These are phyloP conservation scores for Abscondita cerata DNA, from an alignment of 2,888 invertebrate genomes.

Conservation along the genomic window DNA sequence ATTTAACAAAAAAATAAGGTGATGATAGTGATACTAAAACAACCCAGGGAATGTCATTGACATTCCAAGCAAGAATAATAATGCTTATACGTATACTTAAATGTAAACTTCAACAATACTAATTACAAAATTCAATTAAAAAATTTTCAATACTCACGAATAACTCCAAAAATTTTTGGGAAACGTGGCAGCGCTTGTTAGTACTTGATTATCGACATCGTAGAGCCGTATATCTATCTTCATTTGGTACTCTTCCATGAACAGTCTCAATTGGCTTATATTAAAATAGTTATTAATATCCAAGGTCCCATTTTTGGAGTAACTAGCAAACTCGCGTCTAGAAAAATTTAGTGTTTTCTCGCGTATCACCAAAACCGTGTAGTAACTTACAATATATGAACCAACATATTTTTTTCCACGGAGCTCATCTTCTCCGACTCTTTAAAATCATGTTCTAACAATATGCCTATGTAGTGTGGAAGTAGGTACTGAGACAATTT, in stretches of 20 bases:
- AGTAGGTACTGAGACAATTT: neutral
- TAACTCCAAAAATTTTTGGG: conserved; percentile 29
- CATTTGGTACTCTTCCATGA: conserved; percentile 52
- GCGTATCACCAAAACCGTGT: too few species aligned
- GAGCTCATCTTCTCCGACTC: neutral
- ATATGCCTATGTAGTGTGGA: neutral
- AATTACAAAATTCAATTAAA: too few species aligned
- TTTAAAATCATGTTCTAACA: neutral
- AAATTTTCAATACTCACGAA: conserved; percentile 27
- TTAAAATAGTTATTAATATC: conserved; percentile 42
- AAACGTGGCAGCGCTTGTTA: conserved; percentile 17
- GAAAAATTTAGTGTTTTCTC: conserved; percentile 15
- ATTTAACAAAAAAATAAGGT: too few species aligned
- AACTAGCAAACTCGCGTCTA: conserved; percentile 27
- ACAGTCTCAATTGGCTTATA: conserved; percentile 44
- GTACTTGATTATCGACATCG: conserved; percentile 43
- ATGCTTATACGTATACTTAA: neutral
- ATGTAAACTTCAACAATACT: too few species aligned
- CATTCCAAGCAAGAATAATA: neutral
- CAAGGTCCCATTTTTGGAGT: conserved; percentile 28
- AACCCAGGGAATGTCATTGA: too few species aligned
- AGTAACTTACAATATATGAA: conserved; percentile 20
- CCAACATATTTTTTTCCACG: neutral
- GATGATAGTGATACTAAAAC: too few species aligned
- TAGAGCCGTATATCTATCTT: conserved; percentile 47